Base-by-base conservation (phyloP, 2,113 vertebrate genomes). In the Percopsis transmontana region DNA sequence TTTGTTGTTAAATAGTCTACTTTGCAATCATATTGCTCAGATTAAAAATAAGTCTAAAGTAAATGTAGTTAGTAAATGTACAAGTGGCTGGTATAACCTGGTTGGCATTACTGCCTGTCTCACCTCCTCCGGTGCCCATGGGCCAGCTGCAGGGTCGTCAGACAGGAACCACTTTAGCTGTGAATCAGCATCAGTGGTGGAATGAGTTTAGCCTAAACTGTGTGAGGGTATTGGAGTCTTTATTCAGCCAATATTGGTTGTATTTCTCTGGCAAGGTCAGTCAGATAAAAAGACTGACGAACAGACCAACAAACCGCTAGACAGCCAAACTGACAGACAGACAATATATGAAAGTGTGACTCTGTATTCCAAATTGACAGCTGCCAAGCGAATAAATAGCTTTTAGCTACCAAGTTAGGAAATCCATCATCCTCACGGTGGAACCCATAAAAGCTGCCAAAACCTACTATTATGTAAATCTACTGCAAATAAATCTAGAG, bases 341-440 rank as follows among this genome's bases (percentile, higher is more conserved):
- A 23, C 20, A 52, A 18, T 18, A 18, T 18, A 33, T 33, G 27
- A 33, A 33, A 33, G 27, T 33, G 27, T 33, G 8, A 33, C 3
- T n/a, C n/a, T 45, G 15, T 27, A 7, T 44, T 24, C 23, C 33
- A 82, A 82, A 87, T 57, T 63, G 82, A 76, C 77, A 79, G 77
- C 70, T 74, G 80, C 78, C 72, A 45, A 24, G 62, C 63, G 77
- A 78, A 82, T 67, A 68, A 63, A 82, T 71, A 56, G 48, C 61
- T 50, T 68, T 58, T 71, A 33, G 62, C 59, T 51, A 63, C 62
- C 61, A 66, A 45, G 55, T 13, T 51, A 54, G 53, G 57, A 72
- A 52, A 75, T 80, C 63, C 70, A 84, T 83, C 72, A 74, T 54
- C 76, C 62, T 86, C 71, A 80, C 59, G 50, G 18, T 10, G 11